These are phyloP conservation scores for Erpornis zantholeuca DNA, from an alignment of 2,113 vertebrate species.

Conservation along the genomic window DNA sequence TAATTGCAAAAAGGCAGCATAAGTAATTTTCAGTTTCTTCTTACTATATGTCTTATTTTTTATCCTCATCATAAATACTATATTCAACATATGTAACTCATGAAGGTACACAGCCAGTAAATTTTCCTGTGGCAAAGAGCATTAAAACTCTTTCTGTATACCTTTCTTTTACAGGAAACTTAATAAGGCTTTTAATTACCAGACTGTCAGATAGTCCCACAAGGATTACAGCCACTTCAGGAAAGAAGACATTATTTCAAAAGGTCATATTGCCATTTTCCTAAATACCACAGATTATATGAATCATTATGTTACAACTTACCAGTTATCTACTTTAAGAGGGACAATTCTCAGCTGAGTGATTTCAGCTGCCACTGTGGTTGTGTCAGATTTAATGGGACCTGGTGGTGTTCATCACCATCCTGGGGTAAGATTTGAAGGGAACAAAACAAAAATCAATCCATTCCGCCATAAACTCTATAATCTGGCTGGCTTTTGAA, in stretches of 20 bases:
- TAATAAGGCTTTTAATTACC: conserved; percentile 8
- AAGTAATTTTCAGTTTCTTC: conserved; percentile 60
- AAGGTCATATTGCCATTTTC: background rate
- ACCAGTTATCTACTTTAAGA: background rate
- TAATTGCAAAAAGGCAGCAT: conserved; percentile 45
- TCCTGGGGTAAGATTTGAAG: background rate
- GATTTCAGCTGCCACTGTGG: background rate
- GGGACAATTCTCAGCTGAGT: background rate
- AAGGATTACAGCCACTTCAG: background rate
- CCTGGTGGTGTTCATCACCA: background rate
- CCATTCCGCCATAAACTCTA: background rate
- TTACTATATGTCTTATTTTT: conserved; percentile 34
- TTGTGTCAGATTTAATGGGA: background rate
- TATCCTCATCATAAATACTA: conserved; percentile 60
- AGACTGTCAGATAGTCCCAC: conserved; percentile 3
- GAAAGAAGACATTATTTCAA: background rate
- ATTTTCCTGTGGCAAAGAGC: conserved; percentile 55
- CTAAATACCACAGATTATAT: background rate
- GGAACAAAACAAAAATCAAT: background rate
- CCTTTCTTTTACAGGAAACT: conserved; percentile 11
- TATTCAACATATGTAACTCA: conserved; percentile 58
- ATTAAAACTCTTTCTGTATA: conserved; percentile 41
- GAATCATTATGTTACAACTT: background rate
- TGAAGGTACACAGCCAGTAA: conserved; percentile 55
- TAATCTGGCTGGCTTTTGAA: background rate